These are phyloP conservation scores for Scomber scombrus DNA, from an alignment of 2,113 vertebrate genomes.

Conservation along the genomic window DNA sequence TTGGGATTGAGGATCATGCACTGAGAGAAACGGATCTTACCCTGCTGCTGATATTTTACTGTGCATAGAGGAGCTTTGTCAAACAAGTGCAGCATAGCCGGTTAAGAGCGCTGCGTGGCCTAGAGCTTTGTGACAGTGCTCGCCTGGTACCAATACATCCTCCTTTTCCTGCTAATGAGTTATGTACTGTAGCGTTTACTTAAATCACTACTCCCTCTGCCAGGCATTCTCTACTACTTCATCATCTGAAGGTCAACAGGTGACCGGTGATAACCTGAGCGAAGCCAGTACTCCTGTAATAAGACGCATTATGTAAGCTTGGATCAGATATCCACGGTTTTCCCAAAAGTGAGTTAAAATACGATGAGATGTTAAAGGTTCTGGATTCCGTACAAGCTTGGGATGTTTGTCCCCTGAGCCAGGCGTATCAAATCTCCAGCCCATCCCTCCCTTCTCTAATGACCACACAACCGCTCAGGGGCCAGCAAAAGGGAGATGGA, in stretches of 20 bases:
- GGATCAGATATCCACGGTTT: constrained; percentile 28
- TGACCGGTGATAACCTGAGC: constrained; percentile 18
- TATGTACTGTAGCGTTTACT: constrained; percentile 17
- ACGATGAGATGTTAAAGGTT: constrained; percentile 47
- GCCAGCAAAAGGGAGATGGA: constrained; percentile 21
- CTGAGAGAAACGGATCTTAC: constrained; percentile 30
- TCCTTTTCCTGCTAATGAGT: constrained; percentile 22
- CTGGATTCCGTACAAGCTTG: constrained; percentile 55
- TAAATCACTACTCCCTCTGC: constrained; percentile 21
- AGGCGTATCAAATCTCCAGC: constrained; percentile 57
- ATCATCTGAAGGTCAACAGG: constrained; percentile 30
- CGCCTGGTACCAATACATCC: constrained; percentile 30
- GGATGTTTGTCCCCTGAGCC: constrained; percentile 55
- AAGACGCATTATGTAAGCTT: constrained; percentile 38
- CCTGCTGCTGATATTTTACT: constrained; percentile 24
- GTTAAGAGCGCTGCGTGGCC: constrained; percentile 10
- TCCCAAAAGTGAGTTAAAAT: constrained; percentile 62
- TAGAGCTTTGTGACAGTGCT: background rate
- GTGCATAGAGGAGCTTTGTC: constrained; percentile 48
- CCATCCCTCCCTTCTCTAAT: constrained; percentile 1
- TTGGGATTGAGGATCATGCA: constrained; percentile 49
- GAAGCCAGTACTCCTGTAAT: constrained; percentile 30
- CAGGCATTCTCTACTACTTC: background rate
- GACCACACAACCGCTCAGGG: constrained; percentile 14
- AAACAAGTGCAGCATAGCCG: constrained; percentile 17